A percentile compares a stretch with the other conserved stretches of the same genome.
These are phyloP conservation scores for Coracias cyanogaster DNA, from an alignment of 2,797 vertebrate species.

Conservation along the genomic window DNA sequence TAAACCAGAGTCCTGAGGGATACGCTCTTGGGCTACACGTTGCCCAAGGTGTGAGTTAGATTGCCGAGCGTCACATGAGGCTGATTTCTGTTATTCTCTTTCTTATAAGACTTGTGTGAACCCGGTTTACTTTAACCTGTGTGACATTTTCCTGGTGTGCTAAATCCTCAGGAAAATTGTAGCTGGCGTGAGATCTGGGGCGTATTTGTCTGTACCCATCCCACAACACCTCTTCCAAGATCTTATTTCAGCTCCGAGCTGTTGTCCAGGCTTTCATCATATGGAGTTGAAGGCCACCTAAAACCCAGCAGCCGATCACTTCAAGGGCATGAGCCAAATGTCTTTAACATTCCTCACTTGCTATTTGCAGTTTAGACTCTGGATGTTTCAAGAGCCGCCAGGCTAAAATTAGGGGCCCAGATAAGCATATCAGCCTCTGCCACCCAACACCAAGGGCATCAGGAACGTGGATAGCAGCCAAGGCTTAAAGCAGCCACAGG, in stretches of 20 bases:
- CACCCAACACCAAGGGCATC: slow-evolving; percentile 30
- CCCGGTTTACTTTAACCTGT: neutral
- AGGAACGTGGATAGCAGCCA: neutral
- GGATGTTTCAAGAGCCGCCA: neutral
- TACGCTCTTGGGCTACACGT: neutral
- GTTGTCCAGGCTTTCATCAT: neutral
- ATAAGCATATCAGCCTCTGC: neutral
- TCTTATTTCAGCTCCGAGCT: neutral
- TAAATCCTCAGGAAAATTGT: neutral
- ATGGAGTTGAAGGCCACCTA: neutral
- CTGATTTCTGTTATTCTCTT: neutral
- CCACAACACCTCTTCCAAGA: neutral
- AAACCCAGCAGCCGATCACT: neutral
- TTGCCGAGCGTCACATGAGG: accelerated
- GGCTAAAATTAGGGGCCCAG: slow-evolving; percentile 57
- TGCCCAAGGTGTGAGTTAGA: neutral
- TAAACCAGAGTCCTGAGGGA: neutral
- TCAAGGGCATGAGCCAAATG: neutral
- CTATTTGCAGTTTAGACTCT: neutral
- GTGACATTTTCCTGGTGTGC: neutral
- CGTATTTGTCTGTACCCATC: neutral
- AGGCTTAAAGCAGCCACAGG: neutral
- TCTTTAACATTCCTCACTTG: neutral
- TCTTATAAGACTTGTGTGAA: neutral
- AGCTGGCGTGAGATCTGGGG: neutral